Percentiles rank a stretch among this genome's conserved stretches.
Conservation (phyloP, 1,140 invertebrate species). For the Tetraneura akinire region DNA sequence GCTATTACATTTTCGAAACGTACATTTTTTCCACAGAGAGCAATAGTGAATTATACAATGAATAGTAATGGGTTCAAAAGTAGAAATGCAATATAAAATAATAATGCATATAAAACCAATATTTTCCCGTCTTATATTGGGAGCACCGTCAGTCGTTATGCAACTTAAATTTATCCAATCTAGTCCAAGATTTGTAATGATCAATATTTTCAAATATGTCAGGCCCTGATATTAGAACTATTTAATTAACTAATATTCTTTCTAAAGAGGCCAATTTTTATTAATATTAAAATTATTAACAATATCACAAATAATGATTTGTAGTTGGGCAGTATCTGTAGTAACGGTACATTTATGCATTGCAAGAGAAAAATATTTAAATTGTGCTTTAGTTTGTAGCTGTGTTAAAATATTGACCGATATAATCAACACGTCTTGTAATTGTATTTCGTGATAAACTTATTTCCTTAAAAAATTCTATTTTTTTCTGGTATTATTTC, state of each 20-base stretch:
- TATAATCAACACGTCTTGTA: background rate
- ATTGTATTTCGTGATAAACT: background rate
- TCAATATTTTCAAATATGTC: background rate
- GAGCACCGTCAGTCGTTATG: background rate
- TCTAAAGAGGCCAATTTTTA: background rate
- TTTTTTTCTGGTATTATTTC: background rate
- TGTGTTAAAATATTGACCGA: background rate
- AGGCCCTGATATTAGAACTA: no score
- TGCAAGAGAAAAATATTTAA: background rate
- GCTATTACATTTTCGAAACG: background rate
- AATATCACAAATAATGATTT: background rate
- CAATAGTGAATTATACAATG: no score
- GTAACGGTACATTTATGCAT: background rate
- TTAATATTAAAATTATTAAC: background rate
- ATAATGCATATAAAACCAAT: background rate
- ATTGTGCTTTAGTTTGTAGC: background rate
- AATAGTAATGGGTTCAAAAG: no score
- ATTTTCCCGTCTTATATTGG: background rate
- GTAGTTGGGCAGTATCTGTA: background rate
- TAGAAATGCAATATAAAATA: no score
- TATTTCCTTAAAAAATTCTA: conserved; percentile 6
- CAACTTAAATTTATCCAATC: conserved; percentile 2
- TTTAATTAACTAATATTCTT: no score
- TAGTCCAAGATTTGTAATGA: background rate
- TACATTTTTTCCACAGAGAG: background rate